Evolutionary conservation across 2,888 invertebrate genomes (phyloP), one percentile per base, ranked within the genome.

Genomic region (Chloroclystis v-ata): DNA sequence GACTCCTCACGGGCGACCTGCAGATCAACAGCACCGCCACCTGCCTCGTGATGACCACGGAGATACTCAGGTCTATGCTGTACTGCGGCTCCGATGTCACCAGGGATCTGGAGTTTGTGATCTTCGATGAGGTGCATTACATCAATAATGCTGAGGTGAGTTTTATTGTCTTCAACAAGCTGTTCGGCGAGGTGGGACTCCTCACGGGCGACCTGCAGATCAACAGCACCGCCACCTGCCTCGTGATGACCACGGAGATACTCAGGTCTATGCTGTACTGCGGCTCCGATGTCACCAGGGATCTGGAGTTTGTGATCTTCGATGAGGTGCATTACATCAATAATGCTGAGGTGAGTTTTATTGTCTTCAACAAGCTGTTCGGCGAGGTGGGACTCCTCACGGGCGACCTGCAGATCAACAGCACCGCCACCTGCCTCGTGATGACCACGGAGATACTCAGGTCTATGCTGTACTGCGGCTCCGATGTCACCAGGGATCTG

Each of bases 211-310:
- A 99, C 81, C 91, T 98, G 30, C 98, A 99, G 82, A 94, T 99
- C 44, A 96, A 98, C 74, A 93, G 95, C 8, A 95, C 94, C 0
- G 98, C 98, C 0, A 91, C 96, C 0, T 99, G 99, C 73, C 91
- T 99, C 0, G 98, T 99, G 43, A 99, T 99, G 99, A 99, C 99
- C 0, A 99, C 99, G 0, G 99, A 99, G 89, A 99, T 99, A 67
- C 84, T 99, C 16, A 91, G 97, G 54, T 97, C 97, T 0, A 99
- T 99, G 98, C 84, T 99, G 9, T 98, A 97, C 73, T 96, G 96
- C 47, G 97, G 97, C 6, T 94, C 94, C 52, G 98, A 99, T 68
- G 94, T 97, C 43, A 94, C 98, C 0, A 91, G 98, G 33, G 99
- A 99, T 78, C 87, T 99, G 43, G 99, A 99, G 76, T 99, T 97